phyloP scores from a whole-genome alignment of 2,113 vertebrate species.

The Numida meleagris region DNA sequence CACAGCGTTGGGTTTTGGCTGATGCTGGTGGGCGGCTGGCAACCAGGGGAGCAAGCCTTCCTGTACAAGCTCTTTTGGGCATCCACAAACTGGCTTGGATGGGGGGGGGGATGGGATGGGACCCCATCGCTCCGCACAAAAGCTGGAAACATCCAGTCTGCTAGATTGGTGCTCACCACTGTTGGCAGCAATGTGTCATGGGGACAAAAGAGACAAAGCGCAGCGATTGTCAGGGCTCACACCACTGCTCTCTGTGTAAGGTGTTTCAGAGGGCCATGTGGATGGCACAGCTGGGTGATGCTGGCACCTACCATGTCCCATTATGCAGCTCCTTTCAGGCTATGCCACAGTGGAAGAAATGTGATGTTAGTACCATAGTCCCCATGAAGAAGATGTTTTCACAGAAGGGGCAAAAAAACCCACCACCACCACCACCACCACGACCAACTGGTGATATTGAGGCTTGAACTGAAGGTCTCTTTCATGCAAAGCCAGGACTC shows the following conservation, averaged over 20 bases:
- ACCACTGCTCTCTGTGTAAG: background rate
- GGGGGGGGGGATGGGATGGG: no score
- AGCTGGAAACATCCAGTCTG: accelerated
- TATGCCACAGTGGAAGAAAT: no score
- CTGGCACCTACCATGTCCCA: accelerated
- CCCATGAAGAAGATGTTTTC: background rate
- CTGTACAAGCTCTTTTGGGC: slow-evolving; percentile 9
- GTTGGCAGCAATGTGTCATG: accelerated
- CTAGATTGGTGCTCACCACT: no score
- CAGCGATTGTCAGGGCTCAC: background rate
- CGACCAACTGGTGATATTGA: background rate
- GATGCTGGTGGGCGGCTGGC: background rate
- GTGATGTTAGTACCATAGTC: background rate
- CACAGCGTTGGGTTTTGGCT: background rate
- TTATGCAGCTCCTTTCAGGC: background rate
- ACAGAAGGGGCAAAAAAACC: no score
- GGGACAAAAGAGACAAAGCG: no score
- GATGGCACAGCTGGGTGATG: no score
- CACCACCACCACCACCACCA: no score
- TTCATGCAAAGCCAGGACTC: background rate
- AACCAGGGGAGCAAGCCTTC: no score
- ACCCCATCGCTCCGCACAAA: accelerated
- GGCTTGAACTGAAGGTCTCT: background rate
- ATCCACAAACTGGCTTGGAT: accelerated
- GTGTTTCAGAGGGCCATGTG: no score